A percentile compares a stretch with the other conserved stretches of the same genome.
Conservation (phyloP, 2,113 vertebrate genomes). For the Leuciscus idus region DNA sequence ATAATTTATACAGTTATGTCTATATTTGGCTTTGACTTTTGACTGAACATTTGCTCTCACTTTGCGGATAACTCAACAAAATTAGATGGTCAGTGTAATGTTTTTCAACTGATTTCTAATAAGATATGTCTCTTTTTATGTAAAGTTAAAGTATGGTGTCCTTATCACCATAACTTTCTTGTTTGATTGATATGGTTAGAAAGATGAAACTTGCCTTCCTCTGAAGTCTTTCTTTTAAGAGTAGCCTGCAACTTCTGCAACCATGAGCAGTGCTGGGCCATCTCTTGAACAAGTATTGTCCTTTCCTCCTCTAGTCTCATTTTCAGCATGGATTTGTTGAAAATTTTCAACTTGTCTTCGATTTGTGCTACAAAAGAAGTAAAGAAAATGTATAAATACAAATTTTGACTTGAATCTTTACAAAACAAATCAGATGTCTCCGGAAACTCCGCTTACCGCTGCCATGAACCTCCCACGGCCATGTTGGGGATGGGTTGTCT, state of each 20-base stretch:
- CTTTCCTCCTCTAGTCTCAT: slow-evolving; percentile 1
- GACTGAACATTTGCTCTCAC: no score
- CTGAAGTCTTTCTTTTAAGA: not conserved
- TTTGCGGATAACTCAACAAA: not conserved
- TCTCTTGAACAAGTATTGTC: slow-evolving; percentile 1
- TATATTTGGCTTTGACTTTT: no score
- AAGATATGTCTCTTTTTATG: slow-evolving; percentile 5
- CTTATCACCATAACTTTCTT: not conserved
- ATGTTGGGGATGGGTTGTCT: not conserved
- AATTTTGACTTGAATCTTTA: not conserved
- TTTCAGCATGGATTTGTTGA: slow-evolving; percentile 4
- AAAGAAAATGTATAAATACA: slow-evolving; percentile 7
- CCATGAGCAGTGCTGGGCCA: slow-evolving; percentile 6
- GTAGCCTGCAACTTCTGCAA: slow-evolving; percentile 4
- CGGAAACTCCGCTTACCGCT: not conserved
- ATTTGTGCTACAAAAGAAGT: not conserved
- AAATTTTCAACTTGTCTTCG: not conserved
- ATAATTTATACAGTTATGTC: no score
- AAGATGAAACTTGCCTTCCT: slow-evolving; percentile 8
- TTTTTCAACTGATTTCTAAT: not conserved
- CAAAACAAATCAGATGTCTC: not conserved
- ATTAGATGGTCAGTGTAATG: not conserved
- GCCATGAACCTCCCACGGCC: slow-evolving; percentile 17
- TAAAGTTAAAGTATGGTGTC: not conserved
- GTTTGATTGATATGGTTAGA: slow-evolving; percentile 13